phyloP scores from a whole-genome alignment of 2,888 invertebrate species.

The Seladonia tumulorum region DNA sequence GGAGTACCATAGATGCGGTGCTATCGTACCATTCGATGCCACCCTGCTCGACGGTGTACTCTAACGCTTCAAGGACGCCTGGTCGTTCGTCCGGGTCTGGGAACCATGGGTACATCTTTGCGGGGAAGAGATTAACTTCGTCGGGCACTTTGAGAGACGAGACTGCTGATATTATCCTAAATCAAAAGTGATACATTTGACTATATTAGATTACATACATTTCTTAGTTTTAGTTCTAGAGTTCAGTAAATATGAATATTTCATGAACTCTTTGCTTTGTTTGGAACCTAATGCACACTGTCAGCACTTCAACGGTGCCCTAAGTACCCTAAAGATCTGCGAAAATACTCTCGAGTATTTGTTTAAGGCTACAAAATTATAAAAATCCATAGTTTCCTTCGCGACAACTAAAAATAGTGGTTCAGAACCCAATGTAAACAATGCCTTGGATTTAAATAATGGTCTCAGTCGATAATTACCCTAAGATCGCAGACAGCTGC shows the following conservation, averaged over 20 bases:
- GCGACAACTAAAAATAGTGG: neutral
- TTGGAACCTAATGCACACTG: too few species aligned
- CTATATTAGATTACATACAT: too few species aligned
- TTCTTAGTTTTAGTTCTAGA: too few species aligned
- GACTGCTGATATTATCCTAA: slow-evolving; percentile 88
- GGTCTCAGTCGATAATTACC: slow-evolving; percentile 73
- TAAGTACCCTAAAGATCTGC: too few species aligned
- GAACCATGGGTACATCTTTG: slow-evolving; percentile 89
- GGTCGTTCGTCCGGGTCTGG: slow-evolving; percentile 72
- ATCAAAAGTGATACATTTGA: slow-evolving; percentile 18
- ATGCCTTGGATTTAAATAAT: neutral
- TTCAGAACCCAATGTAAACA: too few species aligned
- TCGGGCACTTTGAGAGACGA: slow-evolving; percentile 87
- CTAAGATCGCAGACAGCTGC: slow-evolving; percentile 89
- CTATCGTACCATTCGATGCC: slow-evolving; percentile 89
- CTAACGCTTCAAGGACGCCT: slow-evolving; percentile 87
- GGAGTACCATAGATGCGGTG: neutral
- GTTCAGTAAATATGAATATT: too few species aligned
- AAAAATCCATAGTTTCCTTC: too few species aligned
- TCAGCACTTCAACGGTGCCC: too few species aligned
- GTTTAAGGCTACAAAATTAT: too few species aligned
- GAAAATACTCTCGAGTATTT: too few species aligned
- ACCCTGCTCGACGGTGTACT: slow-evolving; percentile 90
- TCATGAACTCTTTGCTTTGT: too few species aligned
- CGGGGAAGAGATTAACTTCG: slow-evolving; percentile 89